Conservation (phyloP, 2,113 vertebrate genomes). For the Pelecanus crispus region DNA sequence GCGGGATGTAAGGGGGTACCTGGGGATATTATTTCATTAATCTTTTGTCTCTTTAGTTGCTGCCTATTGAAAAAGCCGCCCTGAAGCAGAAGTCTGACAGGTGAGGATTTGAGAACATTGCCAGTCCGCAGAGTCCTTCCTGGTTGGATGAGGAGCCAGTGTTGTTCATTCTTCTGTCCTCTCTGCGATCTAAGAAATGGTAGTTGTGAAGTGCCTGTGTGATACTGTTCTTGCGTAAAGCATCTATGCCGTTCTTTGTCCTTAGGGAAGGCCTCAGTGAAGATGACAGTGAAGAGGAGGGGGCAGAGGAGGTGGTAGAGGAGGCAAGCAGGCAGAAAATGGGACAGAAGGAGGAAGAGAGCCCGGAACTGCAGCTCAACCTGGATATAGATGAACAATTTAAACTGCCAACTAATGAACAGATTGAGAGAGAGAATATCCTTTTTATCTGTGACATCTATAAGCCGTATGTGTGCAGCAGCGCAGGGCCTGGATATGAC, state of each 20-base stretch:
- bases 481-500: neutral
- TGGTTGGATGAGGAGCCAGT: neutral
- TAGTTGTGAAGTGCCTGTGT: neutral
- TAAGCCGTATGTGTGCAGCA: neutral
- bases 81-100: conserved; percentile 76
- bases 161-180: neutral
- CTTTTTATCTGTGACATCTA: conserved; percentile 26
- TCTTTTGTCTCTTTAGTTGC: conserved; percentile 74
- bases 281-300: conserved; percentile 60
- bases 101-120: neutral
- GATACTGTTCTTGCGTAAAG: neutral
- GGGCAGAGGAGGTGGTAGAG: neutral
- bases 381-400: conserved; percentile 81
- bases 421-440: conserved; percentile 85
- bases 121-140: neutral
- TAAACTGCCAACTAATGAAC: conserved; percentile 78
- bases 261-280: conserved; percentile 64
- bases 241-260: neutral
- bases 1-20: neutral
- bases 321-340: neutral
- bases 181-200: neutral
- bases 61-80: conserved; percentile 91
- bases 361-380: conserved; percentile 81
- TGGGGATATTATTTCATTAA: neutral
- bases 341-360: conserved; percentile 52